Conservation (phyloP, 92 coral and sea anemone genomes). For the Zoanthus sansibaricus region DNA sequence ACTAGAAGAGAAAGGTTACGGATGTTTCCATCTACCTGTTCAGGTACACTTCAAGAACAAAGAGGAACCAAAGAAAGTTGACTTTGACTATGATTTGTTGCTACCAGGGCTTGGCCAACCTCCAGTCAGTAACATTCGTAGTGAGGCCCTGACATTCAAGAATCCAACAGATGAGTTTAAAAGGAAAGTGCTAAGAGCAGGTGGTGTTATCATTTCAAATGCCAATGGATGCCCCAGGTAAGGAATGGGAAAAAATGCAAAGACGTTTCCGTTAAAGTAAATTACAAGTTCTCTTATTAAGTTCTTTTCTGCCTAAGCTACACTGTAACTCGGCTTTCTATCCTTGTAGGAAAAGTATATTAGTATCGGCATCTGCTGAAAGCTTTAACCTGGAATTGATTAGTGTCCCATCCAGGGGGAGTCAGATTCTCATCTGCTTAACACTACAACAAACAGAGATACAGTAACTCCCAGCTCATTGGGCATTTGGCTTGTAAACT, state of each 20-base stretch:
- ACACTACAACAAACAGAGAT: no score
- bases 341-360: no score
- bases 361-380: no score
- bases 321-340: no score
- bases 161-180: conserved; percentile 97
- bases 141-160: conserved; percentile 91
- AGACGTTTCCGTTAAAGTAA: no score
- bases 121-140: conserved; percentile 88
- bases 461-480: no score
- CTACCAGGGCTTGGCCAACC: conserved; percentile 85
- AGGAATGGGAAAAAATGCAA: not conserved
- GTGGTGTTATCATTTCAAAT: conserved; percentile 77
- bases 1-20: conserved; percentile 91
- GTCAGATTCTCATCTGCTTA: no score
- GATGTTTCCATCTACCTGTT: conserved; percentile 86
- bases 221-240: conserved; percentile 65
- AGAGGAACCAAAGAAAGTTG: conserved; percentile 92
- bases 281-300: no score
- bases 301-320: no score
- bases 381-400: no score
- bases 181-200: conserved; percentile 86
- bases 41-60: conserved; percentile 96
- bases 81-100: conserved; percentile 82
- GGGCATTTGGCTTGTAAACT: no score
- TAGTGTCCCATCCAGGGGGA: no score